phyloP scores from a whole-genome alignment of 2,113 vertebrate species.

The Porphyrio hochstetteri region DNA sequence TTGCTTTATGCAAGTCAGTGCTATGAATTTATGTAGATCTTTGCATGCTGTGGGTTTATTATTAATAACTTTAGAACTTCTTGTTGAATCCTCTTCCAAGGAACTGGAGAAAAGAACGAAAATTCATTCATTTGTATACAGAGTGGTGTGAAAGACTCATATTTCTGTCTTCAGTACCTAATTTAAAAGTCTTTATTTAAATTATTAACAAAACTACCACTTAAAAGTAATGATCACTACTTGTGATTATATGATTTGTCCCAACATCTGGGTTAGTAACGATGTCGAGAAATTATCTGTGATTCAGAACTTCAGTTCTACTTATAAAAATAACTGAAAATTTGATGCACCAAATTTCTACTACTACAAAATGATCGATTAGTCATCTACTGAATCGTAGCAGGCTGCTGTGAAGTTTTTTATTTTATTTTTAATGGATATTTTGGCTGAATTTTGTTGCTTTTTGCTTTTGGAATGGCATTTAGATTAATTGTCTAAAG shows the following conservation, averaged over 20 bases:
- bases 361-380: background rate
- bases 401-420: background rate
- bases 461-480: background rate
- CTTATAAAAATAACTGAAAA: background rate
- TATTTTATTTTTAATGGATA: background rate
- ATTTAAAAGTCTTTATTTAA: background rate
- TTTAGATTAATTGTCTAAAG: constrained; percentile 23
- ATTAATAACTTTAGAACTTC: background rate
- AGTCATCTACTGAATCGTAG: background rate
- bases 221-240: background rate
- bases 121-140: background rate
- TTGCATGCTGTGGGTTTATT: background rate
- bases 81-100: background rate
- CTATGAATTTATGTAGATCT: background rate
- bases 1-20: background rate
- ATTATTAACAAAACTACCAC: background rate
- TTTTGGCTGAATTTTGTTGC: constrained; percentile 16
- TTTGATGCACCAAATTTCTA: background rate
- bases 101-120: background rate
- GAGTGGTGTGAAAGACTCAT: background rate
- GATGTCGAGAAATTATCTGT: background rate
- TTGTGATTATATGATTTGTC: background rate
- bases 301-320: background rate
- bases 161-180: background rate
- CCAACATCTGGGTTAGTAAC: background rate